A percentile compares a stretch with the other conserved stretches of the same genome.
Conservation (phyloP, 2,888 invertebrate species). For the Chrysina gloriosa region DNA sequence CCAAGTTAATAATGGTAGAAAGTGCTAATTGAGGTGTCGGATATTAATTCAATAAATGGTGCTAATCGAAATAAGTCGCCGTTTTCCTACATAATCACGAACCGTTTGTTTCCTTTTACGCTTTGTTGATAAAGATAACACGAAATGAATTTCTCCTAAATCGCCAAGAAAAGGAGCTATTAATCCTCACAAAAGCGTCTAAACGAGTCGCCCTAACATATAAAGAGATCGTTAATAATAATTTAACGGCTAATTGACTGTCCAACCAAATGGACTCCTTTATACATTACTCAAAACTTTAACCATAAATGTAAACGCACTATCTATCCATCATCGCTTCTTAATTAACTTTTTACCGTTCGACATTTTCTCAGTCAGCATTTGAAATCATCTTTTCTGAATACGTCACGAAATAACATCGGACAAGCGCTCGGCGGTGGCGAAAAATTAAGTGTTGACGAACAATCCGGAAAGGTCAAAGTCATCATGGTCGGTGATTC, state of each 20-base stretch:
- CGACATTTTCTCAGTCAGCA: not conserved
- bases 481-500: constrained; percentile 1
- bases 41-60: too few species aligned
- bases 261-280: not conserved
- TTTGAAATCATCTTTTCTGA: not conserved
- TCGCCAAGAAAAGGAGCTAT: not conserved
- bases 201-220: not conserved
- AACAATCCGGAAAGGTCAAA: constrained; percentile 1
- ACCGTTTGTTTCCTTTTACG: too few species aligned
- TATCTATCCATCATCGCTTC: constrained; percentile 3
- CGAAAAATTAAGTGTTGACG: constrained; percentile 1
- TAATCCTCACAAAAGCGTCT: not conserved
- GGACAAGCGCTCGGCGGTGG: not conserved
- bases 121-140: too few species aligned
- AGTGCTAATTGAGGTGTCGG: too few species aligned
- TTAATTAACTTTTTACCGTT: constrained; percentile 11
- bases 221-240: constrained; percentile 19
- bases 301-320: constrained; percentile 18
- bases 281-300: constrained; percentile 25
- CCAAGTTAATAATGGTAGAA: too few species aligned
- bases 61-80: too few species aligned
- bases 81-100: too few species aligned
- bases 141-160: not conserved
- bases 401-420: not conserved
- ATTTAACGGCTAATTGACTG: constrained; percentile 26